phyloP scores from a whole-genome alignment of 2,888 invertebrate species.

The Alviniconcha strummeri region DNA sequence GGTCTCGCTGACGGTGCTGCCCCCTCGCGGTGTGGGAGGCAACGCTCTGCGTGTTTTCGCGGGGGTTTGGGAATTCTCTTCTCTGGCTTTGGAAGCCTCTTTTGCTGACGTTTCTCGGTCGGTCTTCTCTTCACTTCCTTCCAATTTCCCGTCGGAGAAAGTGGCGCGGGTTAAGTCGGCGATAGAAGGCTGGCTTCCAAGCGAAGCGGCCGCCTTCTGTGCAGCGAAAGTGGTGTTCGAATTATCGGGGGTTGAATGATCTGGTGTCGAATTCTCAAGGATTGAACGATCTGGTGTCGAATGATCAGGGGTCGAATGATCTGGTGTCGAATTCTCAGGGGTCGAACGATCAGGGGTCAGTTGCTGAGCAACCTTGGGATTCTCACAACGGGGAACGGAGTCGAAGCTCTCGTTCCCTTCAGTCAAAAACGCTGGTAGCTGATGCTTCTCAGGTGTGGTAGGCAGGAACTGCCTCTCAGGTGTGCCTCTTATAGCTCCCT shows the following conservation, averaged over 20 bases:
- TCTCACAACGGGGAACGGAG: not conserved
- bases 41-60: not conserved
- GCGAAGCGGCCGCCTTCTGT: not conserved
- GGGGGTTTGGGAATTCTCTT: not conserved
- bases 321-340: too few relatives aligned
- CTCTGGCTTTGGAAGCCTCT: not conserved
- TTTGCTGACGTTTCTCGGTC: not conserved
- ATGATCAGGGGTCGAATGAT: too few relatives aligned
- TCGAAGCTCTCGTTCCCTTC: not conserved
- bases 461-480: not conserved
- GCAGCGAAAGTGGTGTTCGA: constrained; percentile 6
- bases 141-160: not conserved
- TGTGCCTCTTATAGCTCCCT: not conserved
- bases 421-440: not conserved
- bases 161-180: not conserved
- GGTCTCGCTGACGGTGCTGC: not conserved
- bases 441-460: not conserved
- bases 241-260: not conserved
- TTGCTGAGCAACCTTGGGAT: not conserved
- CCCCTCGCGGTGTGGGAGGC: not conserved
- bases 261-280: too few relatives aligned
- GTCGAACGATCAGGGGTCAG: too few relatives aligned
- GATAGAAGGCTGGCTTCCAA: not conserved
- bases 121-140: not conserved
- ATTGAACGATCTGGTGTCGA: too few relatives aligned